phyloP scores from a whole-genome alignment of 2,888 invertebrate species.

The Erannis defoliaria region DNA sequence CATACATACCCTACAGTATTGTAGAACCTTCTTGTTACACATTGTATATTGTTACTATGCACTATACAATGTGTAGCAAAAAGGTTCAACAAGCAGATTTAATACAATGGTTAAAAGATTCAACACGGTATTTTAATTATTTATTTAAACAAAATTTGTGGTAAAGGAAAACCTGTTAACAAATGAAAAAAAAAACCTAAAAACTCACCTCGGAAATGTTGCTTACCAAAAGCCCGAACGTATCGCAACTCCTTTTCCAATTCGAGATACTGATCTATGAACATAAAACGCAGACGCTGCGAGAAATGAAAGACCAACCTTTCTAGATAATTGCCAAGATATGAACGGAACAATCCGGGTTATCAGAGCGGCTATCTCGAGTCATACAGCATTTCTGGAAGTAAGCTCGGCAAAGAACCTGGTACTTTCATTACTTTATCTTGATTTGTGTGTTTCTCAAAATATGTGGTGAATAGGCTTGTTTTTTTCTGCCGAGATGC shows the following conservation, averaged over 20 bases:
- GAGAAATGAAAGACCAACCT: slow-evolving; percentile 59
- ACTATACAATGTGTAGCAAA: too few relatives aligned
- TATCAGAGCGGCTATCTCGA: slow-evolving; percentile 57
- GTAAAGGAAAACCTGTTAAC: too few relatives aligned
- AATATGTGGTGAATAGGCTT: slow-evolving; percentile 14
- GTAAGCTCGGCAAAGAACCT: slow-evolving; percentile 34
- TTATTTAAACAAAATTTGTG: too few relatives aligned
- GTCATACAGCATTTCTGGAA: slow-evolving; percentile 46
- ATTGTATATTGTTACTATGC: too few relatives aligned
- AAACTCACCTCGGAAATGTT: neutral
- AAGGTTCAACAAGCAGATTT: too few relatives aligned
- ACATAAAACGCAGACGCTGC: slow-evolving; percentile 50
- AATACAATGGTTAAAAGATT: too few relatives aligned
- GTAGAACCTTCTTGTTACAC: too few relatives aligned
- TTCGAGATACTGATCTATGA: slow-evolving; percentile 45
- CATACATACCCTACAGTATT: too few relatives aligned
- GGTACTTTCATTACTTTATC: slow-evolving; percentile 35
- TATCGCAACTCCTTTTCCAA: slow-evolving; percentile 40
- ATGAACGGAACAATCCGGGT: slow-evolving; percentile 52
- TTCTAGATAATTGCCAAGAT: slow-evolving; percentile 62
- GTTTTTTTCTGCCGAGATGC: neutral
- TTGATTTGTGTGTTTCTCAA: slow-evolving; percentile 21
- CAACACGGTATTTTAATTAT: too few relatives aligned
- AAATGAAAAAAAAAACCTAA: neutral
- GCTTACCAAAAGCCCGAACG: slow-evolving; percentile 11